Conservation (phyloP, 2,888 invertebrate species). For the Ariolimax columbianus region DNA sequence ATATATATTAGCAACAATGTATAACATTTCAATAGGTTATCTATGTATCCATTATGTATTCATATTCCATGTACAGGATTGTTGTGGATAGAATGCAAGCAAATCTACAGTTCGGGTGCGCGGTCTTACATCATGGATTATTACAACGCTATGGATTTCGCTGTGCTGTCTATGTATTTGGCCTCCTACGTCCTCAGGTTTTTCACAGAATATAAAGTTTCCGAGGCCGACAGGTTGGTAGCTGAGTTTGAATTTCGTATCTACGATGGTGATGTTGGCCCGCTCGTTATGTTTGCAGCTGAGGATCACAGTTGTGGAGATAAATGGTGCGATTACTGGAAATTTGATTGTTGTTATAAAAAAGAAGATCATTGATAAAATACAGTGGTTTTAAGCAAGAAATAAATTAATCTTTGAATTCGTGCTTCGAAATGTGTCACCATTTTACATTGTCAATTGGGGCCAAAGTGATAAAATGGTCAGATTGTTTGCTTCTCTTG, state of each 20-base stretch:
- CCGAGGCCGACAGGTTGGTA: constrained; percentile 73
- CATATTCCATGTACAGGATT: constrained; percentile 68
- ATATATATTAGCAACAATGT: too few species aligned
- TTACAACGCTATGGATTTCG: constrained; percentile 78
- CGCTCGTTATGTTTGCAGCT: neutral
- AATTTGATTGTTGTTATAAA: too few species aligned
- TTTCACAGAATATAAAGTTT: constrained; percentile 77
- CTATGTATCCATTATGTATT: too few species aligned
- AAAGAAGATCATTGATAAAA: too few species aligned
- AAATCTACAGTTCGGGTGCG: constrained; percentile 77
- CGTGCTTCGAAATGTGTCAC: too few species aligned
- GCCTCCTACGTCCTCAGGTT: constrained; percentile 78
- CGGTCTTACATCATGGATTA: constrained; percentile 77
- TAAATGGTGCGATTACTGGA: too few species aligned
- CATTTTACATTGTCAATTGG: too few species aligned
- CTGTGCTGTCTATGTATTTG: constrained; percentile 77
- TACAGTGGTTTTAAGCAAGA: too few species aligned
- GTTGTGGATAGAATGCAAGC: constrained; percentile 79
- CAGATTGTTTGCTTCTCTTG: too few species aligned
- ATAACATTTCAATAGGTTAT: too few species aligned
- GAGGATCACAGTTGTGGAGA: neutral
- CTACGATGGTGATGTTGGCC: neutral
- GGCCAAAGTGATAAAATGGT: too few species aligned
- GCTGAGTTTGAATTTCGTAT: neutral
- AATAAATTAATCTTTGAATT: too few species aligned